These are phyloP conservation scores for Athetis lepigone DNA, from an alignment of 2,888 invertebrate species.

Conservation along the genomic window DNA sequence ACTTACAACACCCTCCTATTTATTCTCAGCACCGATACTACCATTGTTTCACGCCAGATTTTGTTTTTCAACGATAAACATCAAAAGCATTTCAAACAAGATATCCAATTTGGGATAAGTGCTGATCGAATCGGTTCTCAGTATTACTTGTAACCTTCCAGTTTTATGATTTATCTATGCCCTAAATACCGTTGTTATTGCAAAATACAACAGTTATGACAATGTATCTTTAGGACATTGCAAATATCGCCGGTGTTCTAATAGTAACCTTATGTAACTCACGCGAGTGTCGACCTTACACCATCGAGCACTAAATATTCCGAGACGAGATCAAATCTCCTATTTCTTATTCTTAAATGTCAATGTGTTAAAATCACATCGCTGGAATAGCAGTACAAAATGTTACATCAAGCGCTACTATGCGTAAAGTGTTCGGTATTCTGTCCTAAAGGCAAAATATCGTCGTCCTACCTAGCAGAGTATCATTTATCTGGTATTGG, in stretches of 20 bases:
- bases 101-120: constrained; percentile 57
- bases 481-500: constrained; percentile 81
- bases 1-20: constrained; percentile 64
- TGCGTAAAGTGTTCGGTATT: constrained; percentile 52
- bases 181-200: constrained; percentile 50
- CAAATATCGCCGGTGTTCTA: constrained; percentile 17
- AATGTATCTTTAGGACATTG: constrained; percentile 22
- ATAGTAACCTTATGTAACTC: constrained; percentile 40
- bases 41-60: constrained; percentile 62
- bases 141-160: constrained; percentile 51
- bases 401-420: constrained; percentile 54
- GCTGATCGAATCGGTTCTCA: constrained; percentile 49
- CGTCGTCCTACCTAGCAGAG: constrained; percentile 71
- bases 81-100: constrained; percentile 54
- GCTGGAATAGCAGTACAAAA: constrained; percentile 50
- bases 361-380: constrained; percentile 53
- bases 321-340: constrained; percentile 41
- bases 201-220: constrained; percentile 17
- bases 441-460: constrained; percentile 68
- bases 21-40: constrained; percentile 45
- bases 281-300: constrained; percentile 23
- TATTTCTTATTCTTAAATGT: constrained; percentile 53
- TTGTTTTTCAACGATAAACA: constrained; percentile 52
- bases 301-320: constrained; percentile 43
- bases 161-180: constrained; percentile 50